Evolutionary conservation across 2,113 vertebrate species (phyloP).

Genomic region (Pygathrix nemaeus): DNA sequence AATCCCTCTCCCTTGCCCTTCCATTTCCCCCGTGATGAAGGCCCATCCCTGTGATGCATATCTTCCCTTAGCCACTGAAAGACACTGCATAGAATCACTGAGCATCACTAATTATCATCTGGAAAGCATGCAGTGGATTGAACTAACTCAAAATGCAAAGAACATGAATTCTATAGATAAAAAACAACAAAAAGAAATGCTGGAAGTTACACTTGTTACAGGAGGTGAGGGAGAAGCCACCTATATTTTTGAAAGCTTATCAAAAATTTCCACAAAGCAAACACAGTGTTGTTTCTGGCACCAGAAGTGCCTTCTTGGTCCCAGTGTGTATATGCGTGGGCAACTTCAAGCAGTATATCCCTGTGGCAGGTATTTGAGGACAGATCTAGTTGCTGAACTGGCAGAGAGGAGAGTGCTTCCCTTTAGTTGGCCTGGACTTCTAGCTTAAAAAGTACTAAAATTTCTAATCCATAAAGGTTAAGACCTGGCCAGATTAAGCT

Average conservation of each 20-base stretch:
- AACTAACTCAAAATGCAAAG: background rate
- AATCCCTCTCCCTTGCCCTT: background rate
- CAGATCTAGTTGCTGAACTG: background rate
- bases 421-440: constrained; percentile 48
- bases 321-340: background rate
- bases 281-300: constrained; percentile 18
- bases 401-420: constrained; percentile 25
- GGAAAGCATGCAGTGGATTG: background rate
- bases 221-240: background rate
- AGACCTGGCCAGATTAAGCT: background rate
- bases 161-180: background rate
- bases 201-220: background rate
- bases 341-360: background rate
- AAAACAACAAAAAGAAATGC: background rate
- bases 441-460: constrained; percentile 41
- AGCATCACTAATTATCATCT: background rate
- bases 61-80: background rate
- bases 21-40: background rate
- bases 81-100: background rate
- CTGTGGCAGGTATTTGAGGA: background rate
- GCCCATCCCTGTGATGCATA: background rate
- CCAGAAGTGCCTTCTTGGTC: constrained; percentile 32
- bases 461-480: constrained; percentile 50
- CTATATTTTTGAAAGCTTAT: constrained; percentile 1
- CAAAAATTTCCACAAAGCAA: background rate